A percentile compares a stretch with the other conserved stretches of the same genome.
Conservation (phyloP, 2,797 vertebrate genomes). For the Enteromius viviparus region DNA sequence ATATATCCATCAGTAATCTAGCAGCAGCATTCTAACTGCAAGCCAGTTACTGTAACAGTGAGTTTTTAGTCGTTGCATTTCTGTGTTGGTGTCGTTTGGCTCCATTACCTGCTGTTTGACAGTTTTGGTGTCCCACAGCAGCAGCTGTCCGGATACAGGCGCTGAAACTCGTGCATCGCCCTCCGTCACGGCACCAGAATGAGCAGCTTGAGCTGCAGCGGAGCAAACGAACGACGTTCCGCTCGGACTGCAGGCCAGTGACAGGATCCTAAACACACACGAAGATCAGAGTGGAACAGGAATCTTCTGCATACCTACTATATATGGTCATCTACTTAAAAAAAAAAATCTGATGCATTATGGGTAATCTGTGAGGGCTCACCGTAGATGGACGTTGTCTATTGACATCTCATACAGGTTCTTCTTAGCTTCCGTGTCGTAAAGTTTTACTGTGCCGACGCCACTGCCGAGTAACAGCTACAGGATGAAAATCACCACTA, state of each 20-base stretch:
- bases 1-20: neutral
- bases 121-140: constrained; percentile 97
- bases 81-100: neutral
- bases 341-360: neutral
- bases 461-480: constrained; percentile 94
- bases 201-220: constrained; percentile 81
- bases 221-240: constrained; percentile 96
- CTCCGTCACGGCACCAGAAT: constrained; percentile 67
- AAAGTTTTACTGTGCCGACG: constrained; percentile 90
- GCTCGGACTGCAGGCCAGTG: constrained; percentile 91
- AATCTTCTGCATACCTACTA: neutral
- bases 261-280: constrained; percentile 83
- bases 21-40: neutral
- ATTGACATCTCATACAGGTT: constrained; percentile 95
- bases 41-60: neutral
- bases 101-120: constrained; percentile 92
- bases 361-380: constrained; percentile 40
- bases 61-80: neutral
- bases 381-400: constrained; percentile 91
- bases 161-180: constrained; percentile 68
- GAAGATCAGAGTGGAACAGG: neutral
- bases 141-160: constrained; percentile 86
- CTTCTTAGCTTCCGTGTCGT: constrained; percentile 98
- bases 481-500: constrained; percentile 9
- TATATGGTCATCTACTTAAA: neutral